Evolutionary conservation across 2,797 vertebrate genomes (phyloP).

Genomic region (Pristis pectinata): DNA sequence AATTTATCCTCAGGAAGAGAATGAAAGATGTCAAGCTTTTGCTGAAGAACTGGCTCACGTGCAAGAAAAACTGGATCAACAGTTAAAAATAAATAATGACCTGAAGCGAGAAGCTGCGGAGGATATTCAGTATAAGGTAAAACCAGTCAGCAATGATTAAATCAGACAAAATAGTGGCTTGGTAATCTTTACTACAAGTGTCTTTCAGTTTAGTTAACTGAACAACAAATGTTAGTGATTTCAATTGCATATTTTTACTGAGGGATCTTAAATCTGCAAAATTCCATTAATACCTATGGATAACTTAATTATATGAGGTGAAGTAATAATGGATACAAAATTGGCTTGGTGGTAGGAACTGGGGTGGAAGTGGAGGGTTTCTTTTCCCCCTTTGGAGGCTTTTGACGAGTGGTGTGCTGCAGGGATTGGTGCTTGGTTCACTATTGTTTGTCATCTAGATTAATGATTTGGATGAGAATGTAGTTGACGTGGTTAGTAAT

Average conservation of each 20-base stretch:
- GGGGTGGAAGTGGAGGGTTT: too few relatives aligned
- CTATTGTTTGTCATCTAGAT: too few relatives aligned
- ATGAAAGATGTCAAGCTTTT: slow-evolving; percentile 78
- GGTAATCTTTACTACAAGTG: background rate
- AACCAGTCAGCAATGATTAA: slow-evolving; percentile 41
- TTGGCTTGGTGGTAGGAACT: too few relatives aligned
- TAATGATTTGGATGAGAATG: too few relatives aligned
- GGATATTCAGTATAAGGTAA: slow-evolving; percentile 84
- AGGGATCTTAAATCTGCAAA: background rate
- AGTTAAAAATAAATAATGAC: slow-evolving; percentile 77
- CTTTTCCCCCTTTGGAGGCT: too few relatives aligned
- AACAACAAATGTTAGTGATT: background rate
- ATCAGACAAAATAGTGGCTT: background rate
- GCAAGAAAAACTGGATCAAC: slow-evolving; percentile 89
- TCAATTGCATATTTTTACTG: background rate
- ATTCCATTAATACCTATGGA: background rate
- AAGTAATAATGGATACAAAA: too few relatives aligned
- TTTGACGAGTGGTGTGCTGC: too few relatives aligned
- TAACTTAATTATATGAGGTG: background rate
- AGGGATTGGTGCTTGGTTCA: too few relatives aligned
- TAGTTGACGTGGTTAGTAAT: too few relatives aligned
- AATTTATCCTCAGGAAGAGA: slow-evolving; percentile 73
- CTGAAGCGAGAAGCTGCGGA: slow-evolving; percentile 78
- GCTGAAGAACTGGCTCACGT: slow-evolving; percentile 86
- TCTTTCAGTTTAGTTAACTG: background rate